Percentiles rank a stretch among this genome's conserved stretches.
phyloP scores from a whole-genome alignment of 1,140 invertebrate genomes.

The Asobara japonica region DNA sequence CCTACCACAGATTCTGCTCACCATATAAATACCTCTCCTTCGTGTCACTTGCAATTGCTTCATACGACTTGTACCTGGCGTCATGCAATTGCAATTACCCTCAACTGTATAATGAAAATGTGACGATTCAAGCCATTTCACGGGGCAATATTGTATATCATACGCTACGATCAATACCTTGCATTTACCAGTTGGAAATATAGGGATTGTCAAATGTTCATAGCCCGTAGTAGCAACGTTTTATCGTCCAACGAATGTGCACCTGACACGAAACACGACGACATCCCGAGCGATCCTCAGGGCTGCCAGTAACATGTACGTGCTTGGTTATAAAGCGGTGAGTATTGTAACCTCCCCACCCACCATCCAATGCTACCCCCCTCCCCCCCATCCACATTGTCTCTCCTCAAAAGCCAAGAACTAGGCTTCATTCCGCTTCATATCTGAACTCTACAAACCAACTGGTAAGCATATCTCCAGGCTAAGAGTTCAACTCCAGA shows the following conservation, averaged over 20 bases:
- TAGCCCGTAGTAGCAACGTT: slow-evolving; percentile 2
- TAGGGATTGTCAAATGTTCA: background rate
- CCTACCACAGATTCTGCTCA: background rate
- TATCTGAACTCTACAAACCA: background rate
- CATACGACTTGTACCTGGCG: background rate
- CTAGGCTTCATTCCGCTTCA: background rate
- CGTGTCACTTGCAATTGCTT: background rate
- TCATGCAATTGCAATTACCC: slow-evolving; percentile 3
- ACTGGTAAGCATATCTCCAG: background rate
- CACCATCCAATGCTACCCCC: background rate
- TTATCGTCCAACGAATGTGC: slow-evolving; percentile 11
- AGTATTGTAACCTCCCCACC: too few relatives aligned
- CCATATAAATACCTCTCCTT: background rate
- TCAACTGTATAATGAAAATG: background rate
- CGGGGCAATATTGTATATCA: background rate
- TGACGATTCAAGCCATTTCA: background rate
- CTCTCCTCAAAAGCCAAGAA: background rate
- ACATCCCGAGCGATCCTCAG: background rate
- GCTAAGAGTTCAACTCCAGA: background rate
- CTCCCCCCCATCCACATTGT: background rate
- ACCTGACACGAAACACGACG: slow-evolving; percentile 6
- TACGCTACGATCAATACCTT: background rate
- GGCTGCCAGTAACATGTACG: background rate
- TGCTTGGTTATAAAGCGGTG: background rate
- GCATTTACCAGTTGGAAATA: background rate